Conservation (phyloP, 2,113 vertebrate genomes). For the Trochalopteron elliotii region DNA sequence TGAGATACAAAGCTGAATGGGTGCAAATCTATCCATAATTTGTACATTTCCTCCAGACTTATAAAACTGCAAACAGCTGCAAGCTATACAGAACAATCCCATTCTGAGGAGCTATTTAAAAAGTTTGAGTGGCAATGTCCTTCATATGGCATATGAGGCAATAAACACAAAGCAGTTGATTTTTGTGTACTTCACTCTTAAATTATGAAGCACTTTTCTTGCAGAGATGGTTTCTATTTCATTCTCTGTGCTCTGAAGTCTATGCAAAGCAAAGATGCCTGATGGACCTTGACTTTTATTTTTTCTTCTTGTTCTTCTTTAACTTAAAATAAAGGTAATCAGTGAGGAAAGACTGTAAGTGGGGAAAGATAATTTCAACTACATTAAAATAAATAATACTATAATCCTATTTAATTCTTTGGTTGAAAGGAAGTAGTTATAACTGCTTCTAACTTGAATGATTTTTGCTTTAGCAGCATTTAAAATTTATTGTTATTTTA, state of each 20-base stretch:
- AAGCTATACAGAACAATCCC: neutral
- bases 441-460: neutral
- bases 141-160: neutral
- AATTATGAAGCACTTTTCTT: neutral
- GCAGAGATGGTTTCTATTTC: neutral
- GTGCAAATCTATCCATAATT: neutral
- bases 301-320: neutral
- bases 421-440: neutral
- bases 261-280: neutral
- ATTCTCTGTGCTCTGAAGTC: neutral
- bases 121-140: conserved; percentile 2
- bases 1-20: neutral
- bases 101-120: conserved; percentile 28
- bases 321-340: neutral
- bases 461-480: neutral
- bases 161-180: neutral
- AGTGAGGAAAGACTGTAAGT: neutral
- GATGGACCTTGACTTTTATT: neutral
- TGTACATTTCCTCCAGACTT: conserved; percentile 3
- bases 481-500: neutral
- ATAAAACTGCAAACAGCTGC: conserved; percentile 8
- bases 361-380: neutral
- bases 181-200: conserved; percentile 2
- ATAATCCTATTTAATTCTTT: neutral
- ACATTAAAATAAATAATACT: neutral